phyloP scores from a whole-genome alignment of 1,140 invertebrate genomes.

The Hyles euphorbiae region DNA sequence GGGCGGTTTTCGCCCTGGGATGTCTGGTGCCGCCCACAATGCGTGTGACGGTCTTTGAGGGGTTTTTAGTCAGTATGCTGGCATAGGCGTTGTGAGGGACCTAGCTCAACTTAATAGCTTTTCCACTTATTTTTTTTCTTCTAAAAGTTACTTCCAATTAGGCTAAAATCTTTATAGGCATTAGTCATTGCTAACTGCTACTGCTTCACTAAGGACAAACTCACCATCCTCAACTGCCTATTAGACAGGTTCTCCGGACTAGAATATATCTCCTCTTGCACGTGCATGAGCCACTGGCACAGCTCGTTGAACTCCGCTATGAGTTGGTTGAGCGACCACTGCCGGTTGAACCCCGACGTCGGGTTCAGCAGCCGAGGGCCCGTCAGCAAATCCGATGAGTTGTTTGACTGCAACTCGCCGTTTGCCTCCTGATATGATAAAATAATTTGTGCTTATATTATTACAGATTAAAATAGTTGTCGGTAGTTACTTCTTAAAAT shows the following conservation, averaged over 20 bases:
- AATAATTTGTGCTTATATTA: too few relatives aligned
- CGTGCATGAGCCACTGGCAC: slow-evolving; percentile 86
- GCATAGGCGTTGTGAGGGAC: too few relatives aligned
- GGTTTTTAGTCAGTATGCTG: too few relatives aligned
- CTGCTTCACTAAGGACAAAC: slow-evolving; percentile 6
- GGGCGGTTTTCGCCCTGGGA: too few relatives aligned
- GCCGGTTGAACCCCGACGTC: slow-evolving; percentile 55
- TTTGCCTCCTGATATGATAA: slow-evolving; percentile 80
- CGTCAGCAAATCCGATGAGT: slow-evolving; percentile 45
- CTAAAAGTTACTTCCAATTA: neutral
- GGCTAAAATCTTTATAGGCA: too few relatives aligned
- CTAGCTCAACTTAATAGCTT: too few relatives aligned
- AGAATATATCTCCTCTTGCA: slow-evolving; percentile 85
- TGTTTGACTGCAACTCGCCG: slow-evolving; percentile 83
- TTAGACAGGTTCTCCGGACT: slow-evolving; percentile 83
- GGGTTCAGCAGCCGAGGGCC: slow-evolving; percentile 55
- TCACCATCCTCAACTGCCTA: slow-evolving; percentile 81
- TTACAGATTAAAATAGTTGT: too few relatives aligned
- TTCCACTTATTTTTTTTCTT: too few relatives aligned
- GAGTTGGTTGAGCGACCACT: slow-evolving; percentile 86
- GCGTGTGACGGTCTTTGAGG: too few relatives aligned
- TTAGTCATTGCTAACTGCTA: too few relatives aligned
- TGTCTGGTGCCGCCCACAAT: too few relatives aligned
- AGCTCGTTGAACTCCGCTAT: slow-evolving; percentile 87
- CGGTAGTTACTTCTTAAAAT: too few relatives aligned